Conservation (phyloP, 2,797 vertebrate species). For the Nothura maculosa region DNA sequence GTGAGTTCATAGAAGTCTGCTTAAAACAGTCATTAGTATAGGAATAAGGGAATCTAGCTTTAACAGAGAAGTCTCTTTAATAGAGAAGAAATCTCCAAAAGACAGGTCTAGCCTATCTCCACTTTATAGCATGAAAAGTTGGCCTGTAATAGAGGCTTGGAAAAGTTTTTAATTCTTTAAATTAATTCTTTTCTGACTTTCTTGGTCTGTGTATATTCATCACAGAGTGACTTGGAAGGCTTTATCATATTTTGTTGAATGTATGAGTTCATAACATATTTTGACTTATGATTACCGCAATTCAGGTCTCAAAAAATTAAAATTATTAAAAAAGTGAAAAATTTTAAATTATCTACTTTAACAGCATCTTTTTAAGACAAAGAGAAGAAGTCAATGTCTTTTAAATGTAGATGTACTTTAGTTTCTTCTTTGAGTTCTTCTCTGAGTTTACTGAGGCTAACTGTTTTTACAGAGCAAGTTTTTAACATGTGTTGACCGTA, state of each 20-base stretch:
- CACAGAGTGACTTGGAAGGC: neutral
- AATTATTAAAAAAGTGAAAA: neutral
- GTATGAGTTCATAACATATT: fast-evolving
- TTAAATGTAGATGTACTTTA: constrained; percentile 28
- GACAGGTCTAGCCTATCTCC: neutral
- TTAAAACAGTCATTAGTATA: neutral
- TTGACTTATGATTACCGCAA: neutral
- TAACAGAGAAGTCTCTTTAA: neutral
- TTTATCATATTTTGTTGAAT: neutral
- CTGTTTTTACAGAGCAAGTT: constrained; percentile 25
- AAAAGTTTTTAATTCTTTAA: too few relatives aligned
- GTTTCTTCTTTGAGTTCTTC: neutral
- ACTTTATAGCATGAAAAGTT: neutral
- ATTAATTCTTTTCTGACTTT: neutral
- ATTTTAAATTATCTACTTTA: neutral
- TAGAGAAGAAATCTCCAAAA: neutral
- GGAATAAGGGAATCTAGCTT: neutral
- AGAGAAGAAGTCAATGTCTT: neutral
- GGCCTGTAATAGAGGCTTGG: neutral
- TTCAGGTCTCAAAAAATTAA: neutral
- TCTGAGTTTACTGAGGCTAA: constrained; percentile 5
- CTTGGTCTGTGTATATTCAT: neutral
- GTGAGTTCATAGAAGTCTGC: fast-evolving
- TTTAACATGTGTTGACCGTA: constrained; percentile 57
- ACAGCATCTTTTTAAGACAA: neutral